A percentile compares a stretch with the other conserved stretches of the same genome.
phyloP scores from a whole-genome alignment of 1,140 invertebrate species.

The Lepidurus couesii region DNA sequence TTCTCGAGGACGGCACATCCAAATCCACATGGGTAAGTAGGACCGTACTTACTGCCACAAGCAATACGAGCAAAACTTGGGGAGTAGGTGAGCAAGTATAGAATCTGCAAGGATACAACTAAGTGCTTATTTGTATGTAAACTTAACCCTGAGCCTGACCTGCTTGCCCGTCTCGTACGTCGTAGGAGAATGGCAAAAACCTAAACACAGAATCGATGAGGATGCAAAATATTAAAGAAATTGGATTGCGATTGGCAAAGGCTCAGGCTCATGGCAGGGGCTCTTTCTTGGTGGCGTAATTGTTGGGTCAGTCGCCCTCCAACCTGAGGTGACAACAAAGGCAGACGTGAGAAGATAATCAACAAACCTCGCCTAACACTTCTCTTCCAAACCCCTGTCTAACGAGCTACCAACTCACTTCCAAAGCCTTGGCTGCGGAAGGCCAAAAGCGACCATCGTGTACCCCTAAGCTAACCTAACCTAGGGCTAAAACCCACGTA shows the following conservation, averaged over 20 bases:
- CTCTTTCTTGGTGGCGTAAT: slow-evolving; percentile 10
- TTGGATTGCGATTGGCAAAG: slow-evolving; percentile 17
- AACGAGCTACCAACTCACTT: background rate
- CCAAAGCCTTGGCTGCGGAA: background rate
- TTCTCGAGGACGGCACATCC: background rate
- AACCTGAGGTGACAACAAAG: slow-evolving; percentile 21
- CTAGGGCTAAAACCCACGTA: background rate
- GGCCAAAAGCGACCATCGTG: background rate
- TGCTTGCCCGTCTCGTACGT: slow-evolving; percentile 17
- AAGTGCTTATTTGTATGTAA: slow-evolving; percentile 15
- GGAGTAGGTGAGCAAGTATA: slow-evolving; percentile 17
- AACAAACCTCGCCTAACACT: background rate
- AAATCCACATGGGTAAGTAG: slow-evolving; percentile 14
- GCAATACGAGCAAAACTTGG: slow-evolving; percentile 14
- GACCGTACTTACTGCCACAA: slow-evolving; percentile 21
- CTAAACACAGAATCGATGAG: background rate
- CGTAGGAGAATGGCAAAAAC: slow-evolving; percentile 21
- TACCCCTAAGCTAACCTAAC: slow-evolving; percentile 13
- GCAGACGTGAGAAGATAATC: slow-evolving; percentile 18
- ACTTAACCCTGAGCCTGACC: slow-evolving; percentile 20
- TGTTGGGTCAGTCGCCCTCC: slow-evolving; percentile 20
- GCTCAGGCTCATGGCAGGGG: slow-evolving; percentile 16
- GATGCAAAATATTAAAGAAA: background rate
- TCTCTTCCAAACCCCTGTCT: background rate
- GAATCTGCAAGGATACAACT: slow-evolving; percentile 22